Conservation (phyloP, 2,113 vertebrate species). For the Tachysurus vachellii region DNA sequence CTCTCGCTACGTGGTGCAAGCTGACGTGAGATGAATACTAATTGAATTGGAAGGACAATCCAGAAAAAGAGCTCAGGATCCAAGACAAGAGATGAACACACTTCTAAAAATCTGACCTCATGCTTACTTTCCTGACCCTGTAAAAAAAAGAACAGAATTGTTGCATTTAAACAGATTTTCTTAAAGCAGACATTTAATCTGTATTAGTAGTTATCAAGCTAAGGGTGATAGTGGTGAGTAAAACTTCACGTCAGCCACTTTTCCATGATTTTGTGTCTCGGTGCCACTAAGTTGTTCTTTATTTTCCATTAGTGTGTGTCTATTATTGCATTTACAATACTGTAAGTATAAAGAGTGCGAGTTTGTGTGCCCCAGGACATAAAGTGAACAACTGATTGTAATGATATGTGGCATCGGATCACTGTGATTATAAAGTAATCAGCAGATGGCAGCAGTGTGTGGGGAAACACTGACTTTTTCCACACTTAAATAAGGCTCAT, state of each 20-base stretch:
- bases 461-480: not conserved
- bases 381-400: not conserved
- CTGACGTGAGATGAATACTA: slow-evolving; percentile 68
- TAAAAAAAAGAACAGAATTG: not conserved
- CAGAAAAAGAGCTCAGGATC: not conserved
- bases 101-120: not conserved
- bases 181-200: not conserved
- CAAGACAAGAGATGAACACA: not conserved
- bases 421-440: not conserved
- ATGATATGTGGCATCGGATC: not conserved
- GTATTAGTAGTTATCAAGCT: not conserved
- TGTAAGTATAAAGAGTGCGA: not conserved
- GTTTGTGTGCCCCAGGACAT: not conserved
- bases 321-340: not conserved
- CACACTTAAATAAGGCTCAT: slow-evolving; percentile 15
- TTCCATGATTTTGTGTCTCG: not conserved
- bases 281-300: not conserved
- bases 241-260: not conserved
- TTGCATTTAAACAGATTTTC: not conserved
- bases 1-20: slow-evolving; percentile 55
- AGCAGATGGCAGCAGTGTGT: slow-evolving; percentile 39
- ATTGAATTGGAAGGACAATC: slow-evolving; percentile 41
- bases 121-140: not conserved
- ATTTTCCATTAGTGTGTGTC: not conserved
- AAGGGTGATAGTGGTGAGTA: not conserved